These are phyloP conservation scores for Pogonocherus hispidulus DNA, from an alignment of 2,888 invertebrate genomes.

Conservation along the genomic window DNA sequence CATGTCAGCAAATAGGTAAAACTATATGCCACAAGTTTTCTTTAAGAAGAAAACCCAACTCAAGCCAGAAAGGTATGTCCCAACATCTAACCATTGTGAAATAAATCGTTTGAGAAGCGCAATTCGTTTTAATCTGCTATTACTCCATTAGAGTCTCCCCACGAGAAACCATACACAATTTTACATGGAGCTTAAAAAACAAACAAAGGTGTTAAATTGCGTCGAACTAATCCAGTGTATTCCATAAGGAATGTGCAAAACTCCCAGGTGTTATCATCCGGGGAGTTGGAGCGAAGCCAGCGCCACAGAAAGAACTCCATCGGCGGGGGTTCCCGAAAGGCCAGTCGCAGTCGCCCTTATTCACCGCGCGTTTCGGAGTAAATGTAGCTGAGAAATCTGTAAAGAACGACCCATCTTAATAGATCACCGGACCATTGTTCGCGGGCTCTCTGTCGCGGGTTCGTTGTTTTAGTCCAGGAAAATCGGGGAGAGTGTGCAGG, in stretches of 20 bases:
- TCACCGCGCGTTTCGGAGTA: conserved; percentile 68
- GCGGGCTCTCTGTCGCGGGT: conserved; percentile 60
- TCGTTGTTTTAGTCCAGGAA: conserved; percentile 54
- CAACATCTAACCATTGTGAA: no score
- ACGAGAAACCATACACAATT: no score
- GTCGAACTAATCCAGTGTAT: conserved; percentile 18
- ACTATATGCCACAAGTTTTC: no score
- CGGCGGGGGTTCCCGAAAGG: conserved; percentile 3
- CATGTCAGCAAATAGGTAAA: no score
- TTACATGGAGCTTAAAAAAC: conserved; percentile 15
- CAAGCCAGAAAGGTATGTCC: no score
- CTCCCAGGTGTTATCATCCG: conserved; percentile 23
- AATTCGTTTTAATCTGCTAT: no score
- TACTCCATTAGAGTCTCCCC: no score
- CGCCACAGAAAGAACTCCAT: conserved; percentile 12
- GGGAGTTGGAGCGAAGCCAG: conserved; percentile 18
- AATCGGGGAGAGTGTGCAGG: no score
- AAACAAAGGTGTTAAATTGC: conserved; percentile 22
- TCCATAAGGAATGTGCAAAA: conserved; percentile 13
- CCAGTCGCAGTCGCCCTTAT: conserved; percentile 53
- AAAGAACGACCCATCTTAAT: conserved; percentile 69
- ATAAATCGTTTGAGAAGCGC: no score
- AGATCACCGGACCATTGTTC: conserved; percentile 66
- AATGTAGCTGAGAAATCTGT: conserved; percentile 71
- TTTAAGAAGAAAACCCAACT: no score